Evolutionary conservation across 53 echinoderm and acorn worm genomes (phyloP).

Genomic region (Apostichopus leukothele): DNA sequence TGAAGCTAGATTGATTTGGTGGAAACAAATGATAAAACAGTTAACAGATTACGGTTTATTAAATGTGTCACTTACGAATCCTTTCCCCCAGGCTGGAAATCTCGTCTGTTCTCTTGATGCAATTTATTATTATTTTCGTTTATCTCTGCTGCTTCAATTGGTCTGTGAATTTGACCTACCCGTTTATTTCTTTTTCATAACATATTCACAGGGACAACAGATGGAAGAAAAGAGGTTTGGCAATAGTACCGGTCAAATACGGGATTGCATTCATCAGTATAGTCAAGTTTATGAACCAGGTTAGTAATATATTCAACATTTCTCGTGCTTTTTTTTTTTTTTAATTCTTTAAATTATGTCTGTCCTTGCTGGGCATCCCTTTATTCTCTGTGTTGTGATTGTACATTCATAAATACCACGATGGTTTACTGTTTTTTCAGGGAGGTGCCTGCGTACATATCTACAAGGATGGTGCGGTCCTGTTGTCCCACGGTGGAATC

Average conservation of each 20-base stretch:
- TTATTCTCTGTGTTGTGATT: no score
- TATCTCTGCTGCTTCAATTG: neutral
- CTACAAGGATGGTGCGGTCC: slow-evolving; percentile 86
- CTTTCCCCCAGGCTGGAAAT: no score
- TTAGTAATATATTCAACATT: neutral
- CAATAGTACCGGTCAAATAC: slow-evolving; percentile 78
- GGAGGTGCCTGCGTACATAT: slow-evolving; percentile 83
- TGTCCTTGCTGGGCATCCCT: no score
- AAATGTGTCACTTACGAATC: no score
- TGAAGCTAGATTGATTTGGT: no score
- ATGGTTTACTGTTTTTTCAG: slow-evolving; percentile 28
- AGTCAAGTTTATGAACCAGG: slow-evolving; percentile 66
- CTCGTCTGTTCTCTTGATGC: no score
- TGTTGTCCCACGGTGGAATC: slow-evolving; percentile 80
- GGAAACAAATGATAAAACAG: no score
- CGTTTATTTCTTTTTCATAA: no score
- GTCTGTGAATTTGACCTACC: no score
- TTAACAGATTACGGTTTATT: no score
- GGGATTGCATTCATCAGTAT: slow-evolving; percentile 57
- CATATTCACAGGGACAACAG: slow-evolving; percentile 53
- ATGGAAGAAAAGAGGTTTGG: slow-evolving; percentile 87
- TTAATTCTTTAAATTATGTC: no score
- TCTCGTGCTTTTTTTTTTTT: neutral
- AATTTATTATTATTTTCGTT: neutral
- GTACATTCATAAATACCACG: no score